Evolutionary conservation across 2,888 invertebrate genomes (phyloP).

Genomic region (Acholoe squamosa): DNA sequence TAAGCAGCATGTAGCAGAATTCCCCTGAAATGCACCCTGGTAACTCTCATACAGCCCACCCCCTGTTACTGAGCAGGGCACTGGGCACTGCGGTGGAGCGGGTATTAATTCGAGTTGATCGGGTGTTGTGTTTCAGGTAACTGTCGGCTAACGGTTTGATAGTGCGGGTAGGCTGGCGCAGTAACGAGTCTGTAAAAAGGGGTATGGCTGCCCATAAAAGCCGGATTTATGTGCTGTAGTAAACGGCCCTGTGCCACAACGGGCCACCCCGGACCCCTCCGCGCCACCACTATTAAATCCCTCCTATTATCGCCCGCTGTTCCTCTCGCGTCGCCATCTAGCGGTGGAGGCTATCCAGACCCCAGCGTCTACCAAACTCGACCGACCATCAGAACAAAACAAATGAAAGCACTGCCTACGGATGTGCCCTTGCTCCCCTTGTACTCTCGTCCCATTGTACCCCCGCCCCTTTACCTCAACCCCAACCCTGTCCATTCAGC

Average conservation of each 20-base stretch:
- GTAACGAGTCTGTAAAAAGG: slow-evolving; percentile 42
- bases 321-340: slow-evolving; percentile 37
- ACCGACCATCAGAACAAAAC: slow-evolving; percentile 19
- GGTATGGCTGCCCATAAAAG: slow-evolving; percentile 35
- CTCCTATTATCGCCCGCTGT: slow-evolving; percentile 56
- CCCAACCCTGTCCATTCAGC: neutral
- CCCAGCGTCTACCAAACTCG: neutral
- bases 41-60: neutral
- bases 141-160: slow-evolving; percentile 54
- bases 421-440: neutral
- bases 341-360: slow-evolving; percentile 54
- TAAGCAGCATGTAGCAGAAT: neutral
- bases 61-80: neutral
- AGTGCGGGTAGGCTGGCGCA: slow-evolving; percentile 17
- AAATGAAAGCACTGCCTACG: slow-evolving; percentile 25
- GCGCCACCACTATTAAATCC: slow-evolving; percentile 49
- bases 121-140: slow-evolving; percentile 61
- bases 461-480: slow-evolving; percentile 1
- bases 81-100: slow-evolving; percentile 30
- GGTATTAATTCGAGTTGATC: slow-evolving; percentile 51
- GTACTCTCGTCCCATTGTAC: neutral
- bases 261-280: slow-evolving; percentile 5
- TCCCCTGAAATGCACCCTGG: neutral
- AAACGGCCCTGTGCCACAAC: slow-evolving; percentile 50
- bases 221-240: slow-evolving; percentile 53